A percentile compares a stretch with the other conserved stretches of the same genome.
Evolutionary conservation across 2,888 invertebrate genomes (phyloP).

Genomic region (Ophion ellenae): DNA sequence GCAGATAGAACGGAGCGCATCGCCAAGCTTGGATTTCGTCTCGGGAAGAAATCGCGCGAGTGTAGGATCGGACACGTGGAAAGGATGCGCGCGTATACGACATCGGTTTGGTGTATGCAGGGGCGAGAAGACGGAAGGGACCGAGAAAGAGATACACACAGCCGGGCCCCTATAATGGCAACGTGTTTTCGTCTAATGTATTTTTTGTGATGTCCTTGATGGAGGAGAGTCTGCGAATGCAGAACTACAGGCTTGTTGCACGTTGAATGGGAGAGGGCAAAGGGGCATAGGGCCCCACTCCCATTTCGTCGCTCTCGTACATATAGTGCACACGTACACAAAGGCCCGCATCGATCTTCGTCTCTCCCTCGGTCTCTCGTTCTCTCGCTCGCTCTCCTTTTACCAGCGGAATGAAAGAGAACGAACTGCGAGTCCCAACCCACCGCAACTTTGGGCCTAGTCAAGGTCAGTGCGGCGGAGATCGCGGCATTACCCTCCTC

Average conservation of each 20-base stretch:
- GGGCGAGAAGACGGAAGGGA: conserved; percentile 17
- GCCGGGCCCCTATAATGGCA: conserved; percentile 79
- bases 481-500: conserved; percentile 67
- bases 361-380: conserved; percentile 22
- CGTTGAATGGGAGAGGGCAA: conserved; percentile 64
- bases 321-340: conserved; percentile 12
- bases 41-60: conserved; percentile 26
- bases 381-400: neutral
- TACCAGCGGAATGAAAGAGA: conserved; percentile 55
- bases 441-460: conserved; percentile 82
- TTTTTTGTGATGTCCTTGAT: conserved; percentile 84
- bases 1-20: conserved; percentile 24
- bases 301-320: conserved; percentile 39
- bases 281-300: conserved; percentile 69
- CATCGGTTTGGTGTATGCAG: conserved; percentile 22
- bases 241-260: conserved; percentile 80
- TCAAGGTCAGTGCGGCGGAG: conserved; percentile 81
- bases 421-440: conserved; percentile 76
- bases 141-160: conserved; percentile 51
- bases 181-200: conserved; percentile 84
- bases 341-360: conserved; percentile 54
- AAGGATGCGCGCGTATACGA: conserved; percentile 1
- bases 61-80: conserved; percentile 33
- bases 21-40: conserved; percentile 48
- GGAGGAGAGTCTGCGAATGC: conserved; percentile 84